Evolutionary conservation across 1,140 invertebrate species (phyloP).

Genomic region (Nasonia vitripennis): DNA sequence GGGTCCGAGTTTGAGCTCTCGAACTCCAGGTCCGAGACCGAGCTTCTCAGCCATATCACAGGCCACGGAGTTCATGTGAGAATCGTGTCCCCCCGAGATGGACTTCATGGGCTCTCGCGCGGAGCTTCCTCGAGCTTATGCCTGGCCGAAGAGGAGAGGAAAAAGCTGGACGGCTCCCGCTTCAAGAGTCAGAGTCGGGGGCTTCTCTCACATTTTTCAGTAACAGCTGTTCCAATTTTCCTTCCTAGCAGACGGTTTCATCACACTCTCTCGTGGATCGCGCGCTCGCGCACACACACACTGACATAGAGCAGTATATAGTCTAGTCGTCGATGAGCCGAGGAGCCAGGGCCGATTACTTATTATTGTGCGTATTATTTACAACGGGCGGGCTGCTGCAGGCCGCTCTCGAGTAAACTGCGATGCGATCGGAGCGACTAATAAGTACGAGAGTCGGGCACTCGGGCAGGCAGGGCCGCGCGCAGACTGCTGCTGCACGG

Average conservation of each 20-base stretch:
- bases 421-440: not conserved
- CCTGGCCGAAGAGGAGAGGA: conserved; percentile 19
- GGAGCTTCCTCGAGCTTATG: conserved; percentile 11
- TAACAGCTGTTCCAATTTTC: conserved; percentile 55
- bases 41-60: conserved; percentile 83
- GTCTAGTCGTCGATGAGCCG: not conserved
- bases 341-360: not conserved
- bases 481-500: not conserved
- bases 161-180: conserved; percentile 18
- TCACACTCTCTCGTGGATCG: conserved; percentile 48
- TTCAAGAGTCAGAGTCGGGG: not conserved
- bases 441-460: not conserved
- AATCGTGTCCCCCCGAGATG: conserved; percentile 36
- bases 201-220: conserved; percentile 51
- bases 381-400: not conserved
- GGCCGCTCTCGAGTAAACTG: too few relatives aligned
- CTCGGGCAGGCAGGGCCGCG: not conserved
- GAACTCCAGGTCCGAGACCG: conserved; percentile 82
- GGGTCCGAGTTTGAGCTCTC: conserved; percentile 88
- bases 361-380: conserved; percentile 28
- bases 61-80: conserved; percentile 41
- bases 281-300: conserved; percentile 36
- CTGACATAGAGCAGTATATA: conserved; percentile 7
- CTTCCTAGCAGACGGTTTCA: conserved; percentile 54
- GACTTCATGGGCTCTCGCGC: conserved; percentile 46